These are phyloP conservation scores for Nothobranchius furzeri DNA, from an alignment of 2,113 vertebrate genomes.

Conservation along the genomic window DNA sequence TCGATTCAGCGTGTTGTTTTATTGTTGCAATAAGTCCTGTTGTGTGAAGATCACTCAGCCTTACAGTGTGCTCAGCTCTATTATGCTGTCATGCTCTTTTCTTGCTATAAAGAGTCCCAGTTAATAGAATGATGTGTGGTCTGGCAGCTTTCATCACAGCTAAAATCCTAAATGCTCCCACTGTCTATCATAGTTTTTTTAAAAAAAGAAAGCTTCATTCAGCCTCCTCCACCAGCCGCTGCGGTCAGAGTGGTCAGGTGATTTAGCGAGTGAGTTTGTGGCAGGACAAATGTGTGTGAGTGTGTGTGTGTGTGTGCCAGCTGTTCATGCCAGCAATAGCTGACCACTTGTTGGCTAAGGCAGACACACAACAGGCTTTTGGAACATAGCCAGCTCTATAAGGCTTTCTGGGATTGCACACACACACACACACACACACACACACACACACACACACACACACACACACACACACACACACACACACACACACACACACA, in stretches of 20 bases:
- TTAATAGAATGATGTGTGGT: conserved; percentile 40
- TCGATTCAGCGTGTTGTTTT: conserved; percentile 16
- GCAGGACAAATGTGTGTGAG: conserved; percentile 21
- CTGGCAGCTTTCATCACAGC: conserved; percentile 38
- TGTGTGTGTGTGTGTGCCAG: conserved; percentile 40
- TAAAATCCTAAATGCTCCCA: conserved; percentile 36
- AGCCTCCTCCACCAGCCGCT: conserved; percentile 21
- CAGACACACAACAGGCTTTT: conserved; percentile 52
- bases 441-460: conserved; percentile 29
- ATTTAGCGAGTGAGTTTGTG: conserved; percentile 43
- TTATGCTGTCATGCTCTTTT: neutral
- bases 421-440: conserved; percentile 17
- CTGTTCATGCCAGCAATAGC: conserved; percentile 64
- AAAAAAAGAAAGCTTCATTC: conserved; percentile 16
- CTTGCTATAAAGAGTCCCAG: conserved; percentile 6
- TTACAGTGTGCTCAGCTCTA: neutral
- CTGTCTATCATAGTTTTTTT: conserved; percentile 43
- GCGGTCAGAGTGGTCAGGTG: conserved; percentile 45
- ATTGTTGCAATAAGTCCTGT: neutral
- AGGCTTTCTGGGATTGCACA: conserved; percentile 37
- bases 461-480: conserved; percentile 26
- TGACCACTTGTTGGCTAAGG: conserved; percentile 62
- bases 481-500: conserved; percentile 31
- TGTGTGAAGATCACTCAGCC: neutral
- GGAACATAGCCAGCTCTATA: conserved; percentile 43